Evolutionary conservation across 2,113 vertebrate genomes (phyloP).

Genomic region (Syrrhaptes paradoxus): DNA sequence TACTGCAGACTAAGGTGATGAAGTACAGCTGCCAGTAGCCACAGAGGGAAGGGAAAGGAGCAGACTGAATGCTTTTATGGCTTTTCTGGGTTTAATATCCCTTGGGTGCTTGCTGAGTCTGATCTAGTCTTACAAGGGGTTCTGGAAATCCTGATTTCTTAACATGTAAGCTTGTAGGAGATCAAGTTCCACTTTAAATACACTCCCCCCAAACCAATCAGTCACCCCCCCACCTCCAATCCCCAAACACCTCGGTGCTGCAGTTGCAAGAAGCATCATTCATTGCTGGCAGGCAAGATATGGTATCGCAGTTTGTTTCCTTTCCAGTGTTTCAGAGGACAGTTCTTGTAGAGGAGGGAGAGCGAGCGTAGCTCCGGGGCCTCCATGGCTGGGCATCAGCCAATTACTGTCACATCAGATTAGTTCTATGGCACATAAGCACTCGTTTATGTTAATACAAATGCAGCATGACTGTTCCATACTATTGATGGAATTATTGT

Average conservation of each 20-base stretch:
- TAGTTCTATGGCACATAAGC: conserved; percentile 38
- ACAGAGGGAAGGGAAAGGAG: background rate
- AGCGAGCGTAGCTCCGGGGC: background rate
- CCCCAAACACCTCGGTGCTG: background rate
- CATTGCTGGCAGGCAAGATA: background rate
- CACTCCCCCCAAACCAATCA: background rate
- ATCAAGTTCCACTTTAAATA: background rate
- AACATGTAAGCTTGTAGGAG: background rate
- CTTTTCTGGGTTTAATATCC: background rate
- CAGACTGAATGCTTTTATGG: background rate
- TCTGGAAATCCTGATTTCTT: background rate
- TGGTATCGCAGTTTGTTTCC: background rate
- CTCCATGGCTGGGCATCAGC: conserved; percentile 13
- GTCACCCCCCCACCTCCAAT: too few relatives aligned
- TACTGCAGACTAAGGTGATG: background rate
- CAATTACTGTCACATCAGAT: conserved; percentile 54
- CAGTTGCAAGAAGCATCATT: background rate
- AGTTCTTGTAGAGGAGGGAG: background rate
- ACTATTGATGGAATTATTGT: conserved; percentile 53
- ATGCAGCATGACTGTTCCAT: conserved; percentile 31
- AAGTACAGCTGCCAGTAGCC: background rate
- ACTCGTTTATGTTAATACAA: conserved; percentile 36
- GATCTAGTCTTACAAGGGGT: background rate
- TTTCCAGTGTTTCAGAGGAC: conserved; percentile 14
- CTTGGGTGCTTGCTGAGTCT: background rate